phyloP scores from a whole-genome alignment of 2,888 invertebrate genomes.

The Cylindroiulus punctatus region DNA sequence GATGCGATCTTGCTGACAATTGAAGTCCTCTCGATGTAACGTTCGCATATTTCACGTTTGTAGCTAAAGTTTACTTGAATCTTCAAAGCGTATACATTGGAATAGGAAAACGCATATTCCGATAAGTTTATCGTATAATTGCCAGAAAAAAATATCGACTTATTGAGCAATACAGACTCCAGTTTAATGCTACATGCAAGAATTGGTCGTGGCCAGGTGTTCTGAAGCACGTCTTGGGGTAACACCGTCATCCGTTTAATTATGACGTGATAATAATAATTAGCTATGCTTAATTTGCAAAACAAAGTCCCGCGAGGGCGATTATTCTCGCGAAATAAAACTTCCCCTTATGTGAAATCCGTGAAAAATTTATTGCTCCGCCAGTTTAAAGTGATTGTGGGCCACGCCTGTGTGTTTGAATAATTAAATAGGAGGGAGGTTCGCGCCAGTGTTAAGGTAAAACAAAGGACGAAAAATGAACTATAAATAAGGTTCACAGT shows the following conservation, averaged over 20 bases:
- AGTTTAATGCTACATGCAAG: too few relatives aligned
- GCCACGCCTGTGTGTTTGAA: conserved; percentile 38
- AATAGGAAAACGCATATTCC: not conserved
- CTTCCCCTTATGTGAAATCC: conserved; percentile 20
- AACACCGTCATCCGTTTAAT: not conserved
- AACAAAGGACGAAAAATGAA: conserved; percentile 42
- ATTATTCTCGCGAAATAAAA: conserved; percentile 23
- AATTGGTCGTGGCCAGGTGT: not conserved
- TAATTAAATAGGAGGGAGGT: conserved; percentile 42
- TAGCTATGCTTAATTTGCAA: conserved; percentile 17
- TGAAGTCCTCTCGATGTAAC: too few relatives aligned
- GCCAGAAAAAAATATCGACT: not conserved
- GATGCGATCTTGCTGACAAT: too few relatives aligned
- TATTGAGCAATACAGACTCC: not conserved
- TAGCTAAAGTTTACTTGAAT: too few relatives aligned
- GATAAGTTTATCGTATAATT: not conserved
- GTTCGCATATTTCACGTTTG: too few relatives aligned
- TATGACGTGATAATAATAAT: conserved; percentile 28
- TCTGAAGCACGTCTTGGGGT: not conserved
- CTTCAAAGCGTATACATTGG: too few relatives aligned
- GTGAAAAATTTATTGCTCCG: conserved; percentile 29
- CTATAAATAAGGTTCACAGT: conserved; percentile 38
- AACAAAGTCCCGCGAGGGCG: conserved; percentile 6
- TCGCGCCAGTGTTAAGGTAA: conserved; percentile 12
- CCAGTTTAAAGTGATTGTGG: conserved; percentile 38